Evolutionary conservation across 2,797 vertebrate genomes (phyloP), one percentile per base, ranked within the genome.

Genomic region (Enteromius fasciolatus): DNA sequence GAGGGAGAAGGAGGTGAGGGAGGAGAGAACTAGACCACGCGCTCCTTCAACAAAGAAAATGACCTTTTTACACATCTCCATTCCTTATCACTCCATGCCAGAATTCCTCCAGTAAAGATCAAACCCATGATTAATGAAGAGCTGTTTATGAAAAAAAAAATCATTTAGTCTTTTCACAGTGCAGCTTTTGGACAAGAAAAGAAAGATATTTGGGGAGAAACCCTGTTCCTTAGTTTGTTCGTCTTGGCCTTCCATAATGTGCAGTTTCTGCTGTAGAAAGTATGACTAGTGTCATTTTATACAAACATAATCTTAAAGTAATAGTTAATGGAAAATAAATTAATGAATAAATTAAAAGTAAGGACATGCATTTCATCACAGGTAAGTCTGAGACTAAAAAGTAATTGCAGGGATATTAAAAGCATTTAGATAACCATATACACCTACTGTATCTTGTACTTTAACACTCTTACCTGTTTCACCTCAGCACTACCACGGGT

Each of bases 51-150:
- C 61, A 84, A 77, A 83, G 67, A 88, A 88, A 91, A 88, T 86
- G 86, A 93, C 94, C 95, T 97, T 98, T 97, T 96, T 97, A 97
- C 96, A 97, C 96, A 92, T 97, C 93, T 96, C 94, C 96, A 97
- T 97, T 97, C 96, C 96, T 96, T 95, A 94, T 95, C 93, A 92
- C 91, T 96, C 95, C 95, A 96, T 91, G 93, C 95, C 90, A 90
- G 80, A 94, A 95, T 96, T 96, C 93, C 94, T 97, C 94, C 95
- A 94, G 95, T 95, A 96, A 92, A 95, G 94, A 97, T 94, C 90
- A 82, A 94, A 87, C 92, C 93, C 91, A 90, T 93, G 91, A 95
- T 93, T 92, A 91, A 88, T 91, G 90, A 93, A 92, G 90, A 89
- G 86, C 90, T 93, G 92, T 95, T 93, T 94, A 95, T 93, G 94